Evolutionary conservation across 1,140 invertebrate species (phyloP).

Genomic region (Drosophila nannoptera): DNA sequence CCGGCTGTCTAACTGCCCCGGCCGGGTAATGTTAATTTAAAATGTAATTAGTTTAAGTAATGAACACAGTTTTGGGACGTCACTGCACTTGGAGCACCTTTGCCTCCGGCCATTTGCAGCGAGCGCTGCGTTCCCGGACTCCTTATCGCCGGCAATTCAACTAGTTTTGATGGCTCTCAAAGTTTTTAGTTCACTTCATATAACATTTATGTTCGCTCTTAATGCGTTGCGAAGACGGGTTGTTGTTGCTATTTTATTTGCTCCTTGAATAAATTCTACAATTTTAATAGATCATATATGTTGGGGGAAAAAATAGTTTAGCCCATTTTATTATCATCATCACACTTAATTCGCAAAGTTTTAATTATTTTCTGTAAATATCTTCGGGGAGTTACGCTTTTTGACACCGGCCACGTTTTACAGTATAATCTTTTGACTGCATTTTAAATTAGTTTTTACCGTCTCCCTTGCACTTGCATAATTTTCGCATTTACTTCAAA

Average conservation of each 20-base stretch:
- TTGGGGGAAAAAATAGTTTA: too few species aligned
- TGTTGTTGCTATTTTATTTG: too few species aligned
- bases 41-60: constrained; percentile 78
- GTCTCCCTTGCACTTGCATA: constrained; percentile 51
- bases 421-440: constrained; percentile 32
- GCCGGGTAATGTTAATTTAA: constrained; percentile 70
- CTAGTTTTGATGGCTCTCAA: neutral
- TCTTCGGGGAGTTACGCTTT: neutral
- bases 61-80: constrained; percentile 67
- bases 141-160: constrained; percentile 6
- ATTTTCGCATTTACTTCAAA: constrained; percentile 68
- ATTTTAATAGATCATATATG: too few species aligned
- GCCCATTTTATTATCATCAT: too few species aligned
- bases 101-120: constrained; percentile 38
- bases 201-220: neutral
- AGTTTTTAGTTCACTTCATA: neutral
- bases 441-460: constrained; percentile 66
- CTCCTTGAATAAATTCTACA: too few species aligned
- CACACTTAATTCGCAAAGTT: neutral
- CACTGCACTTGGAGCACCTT: constrained; percentile 40
- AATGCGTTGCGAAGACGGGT: neutral
- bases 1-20: constrained; percentile 49
- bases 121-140: neutral
- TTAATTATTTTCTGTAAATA: constrained; percentile 1
- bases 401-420: neutral